Conservation (phyloP, 92 coral and sea anemone genomes). For the Muricea muricata region DNA sequence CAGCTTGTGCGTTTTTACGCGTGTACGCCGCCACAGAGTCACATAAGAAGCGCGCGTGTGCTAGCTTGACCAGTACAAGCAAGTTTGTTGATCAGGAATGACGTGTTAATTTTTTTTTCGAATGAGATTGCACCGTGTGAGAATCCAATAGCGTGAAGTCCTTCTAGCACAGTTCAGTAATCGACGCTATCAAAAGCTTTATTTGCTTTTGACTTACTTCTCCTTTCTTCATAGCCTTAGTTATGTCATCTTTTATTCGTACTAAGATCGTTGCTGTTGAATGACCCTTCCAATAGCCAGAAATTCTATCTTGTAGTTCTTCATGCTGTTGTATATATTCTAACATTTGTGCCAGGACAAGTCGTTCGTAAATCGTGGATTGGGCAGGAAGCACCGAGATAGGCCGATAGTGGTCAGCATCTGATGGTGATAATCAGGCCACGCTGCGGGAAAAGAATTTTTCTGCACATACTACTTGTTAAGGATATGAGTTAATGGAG, state of each 20-base stretch:
- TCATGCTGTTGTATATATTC: constrained; percentile 45
- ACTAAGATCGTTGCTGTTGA: constrained; percentile 8
- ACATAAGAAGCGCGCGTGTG: too few species aligned
- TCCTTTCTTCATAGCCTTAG: constrained; percentile 40
- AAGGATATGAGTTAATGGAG: constrained; percentile 51
- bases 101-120: too few species aligned
- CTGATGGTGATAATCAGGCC: constrained; percentile 34
- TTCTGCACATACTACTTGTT: constrained; percentile 24
- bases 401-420: constrained; percentile 43
- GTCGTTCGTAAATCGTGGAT: constrained; percentile 59
- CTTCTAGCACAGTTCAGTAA: constrained; percentile 26
- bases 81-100: too few species aligned
- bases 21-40: too few species aligned
- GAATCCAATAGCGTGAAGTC: constrained; percentile 61
- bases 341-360: constrained; percentile 51
- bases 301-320: constrained; percentile 8
- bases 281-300: constrained; percentile 40
- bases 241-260: constrained; percentile 42
- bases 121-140: constrained; percentile 32
- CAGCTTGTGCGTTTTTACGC: too few species aligned
- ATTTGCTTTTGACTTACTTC: constrained; percentile 36
- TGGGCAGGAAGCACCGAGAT: constrained; percentile 60
- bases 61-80: too few species aligned
- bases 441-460: constrained; percentile 54
- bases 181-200: constrained; percentile 69